Evolutionary conservation across 2,888 invertebrate species (phyloP), one percentile per base, ranked within the genome.

Genomic region (Brenthis hecate): DNA sequence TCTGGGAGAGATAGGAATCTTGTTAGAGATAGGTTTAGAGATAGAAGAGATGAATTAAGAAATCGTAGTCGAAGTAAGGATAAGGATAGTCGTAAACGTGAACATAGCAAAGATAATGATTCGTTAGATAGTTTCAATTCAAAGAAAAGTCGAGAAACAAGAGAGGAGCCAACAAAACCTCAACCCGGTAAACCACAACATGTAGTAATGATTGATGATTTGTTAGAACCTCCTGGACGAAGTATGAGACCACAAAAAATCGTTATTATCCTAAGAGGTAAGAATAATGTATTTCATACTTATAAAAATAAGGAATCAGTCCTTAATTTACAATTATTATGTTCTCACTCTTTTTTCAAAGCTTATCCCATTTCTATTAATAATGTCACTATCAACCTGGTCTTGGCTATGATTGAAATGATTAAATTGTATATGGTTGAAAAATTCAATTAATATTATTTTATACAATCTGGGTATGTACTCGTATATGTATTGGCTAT

Each of bases 181-280:
- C 47, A 62, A n/a, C 4, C 14, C 23, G 62, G 54, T 32, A 88
- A 68, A 74, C 80, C 62, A 77, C 83, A 88, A 80, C 87, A 86
- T 73, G 28, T 89, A 43, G 94, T 96, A 51, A 94, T 94, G 87
- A 96, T 98, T 76, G 97, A 98, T 81, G 98, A 98, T 83, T 88
- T 99, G 70, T 88, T 99, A 60, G 94, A 95, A 81, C 87, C 94
- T 28, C 98, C 99, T 2, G 97, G 97, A 11, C 94, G 99, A 60
- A 93, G 94, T 71, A 95, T 94, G 76, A 94, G 99, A 76, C 98
- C 99, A 23, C 93, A 93, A 13, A 94, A 95, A 85, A 96, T 99
- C 77, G 97, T 97, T 47, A 96, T 99, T 69, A 96, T 99, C 78
- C 89, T 99, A 62, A 93, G 99, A 85, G 99, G 93, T 93, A 75